phyloP scores from a whole-genome alignment of 2,797 vertebrate genomes.

The Arnoldichthys spilopterus region DNA sequence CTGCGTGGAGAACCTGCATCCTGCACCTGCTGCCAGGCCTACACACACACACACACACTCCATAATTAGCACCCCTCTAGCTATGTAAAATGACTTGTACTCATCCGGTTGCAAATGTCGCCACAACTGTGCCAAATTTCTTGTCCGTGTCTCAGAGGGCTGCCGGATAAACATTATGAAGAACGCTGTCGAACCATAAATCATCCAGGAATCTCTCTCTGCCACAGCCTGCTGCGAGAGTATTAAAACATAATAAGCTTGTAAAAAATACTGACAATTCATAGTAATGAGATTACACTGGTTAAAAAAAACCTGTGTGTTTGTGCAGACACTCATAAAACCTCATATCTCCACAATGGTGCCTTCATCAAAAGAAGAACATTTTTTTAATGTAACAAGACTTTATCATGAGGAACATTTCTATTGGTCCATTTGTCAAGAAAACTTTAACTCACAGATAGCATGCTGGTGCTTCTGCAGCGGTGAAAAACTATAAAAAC shows the following conservation, averaged over 20 bases:
- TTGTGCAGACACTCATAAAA: too few species aligned
- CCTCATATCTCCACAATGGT: too few species aligned
- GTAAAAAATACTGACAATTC: not conserved
- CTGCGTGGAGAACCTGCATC: constrained; percentile 57
- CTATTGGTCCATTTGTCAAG: too few species aligned
- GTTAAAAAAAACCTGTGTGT: not conserved
- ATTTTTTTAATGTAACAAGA: too few species aligned
- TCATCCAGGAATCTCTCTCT: not conserved
- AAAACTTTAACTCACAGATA: too few species aligned
- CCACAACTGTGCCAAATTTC: constrained; percentile 23
- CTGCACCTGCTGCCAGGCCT: constrained; percentile 61
- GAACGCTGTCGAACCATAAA: constrained; percentile 5
- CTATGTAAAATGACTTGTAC: constrained; percentile 42
- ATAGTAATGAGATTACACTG: not conserved
- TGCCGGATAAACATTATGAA: constrained; percentile 6
- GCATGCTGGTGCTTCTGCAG: too few species aligned
- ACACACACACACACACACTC: constrained; percentile 17
- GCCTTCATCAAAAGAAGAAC: too few species aligned
- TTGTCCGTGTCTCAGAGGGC: constrained; percentile 13
- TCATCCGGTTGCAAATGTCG: constrained; percentile 46
- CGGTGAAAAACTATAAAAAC: too few species aligned
- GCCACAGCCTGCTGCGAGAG: not conserved
- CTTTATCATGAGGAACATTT: too few species aligned
- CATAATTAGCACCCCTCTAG: constrained; percentile 47
- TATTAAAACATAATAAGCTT: not conserved